Evolutionary conservation across 30 jellyfish, hydroid and myxozoan genomes (phyloP).

Genomic region (Turritopsis rubra): DNA sequence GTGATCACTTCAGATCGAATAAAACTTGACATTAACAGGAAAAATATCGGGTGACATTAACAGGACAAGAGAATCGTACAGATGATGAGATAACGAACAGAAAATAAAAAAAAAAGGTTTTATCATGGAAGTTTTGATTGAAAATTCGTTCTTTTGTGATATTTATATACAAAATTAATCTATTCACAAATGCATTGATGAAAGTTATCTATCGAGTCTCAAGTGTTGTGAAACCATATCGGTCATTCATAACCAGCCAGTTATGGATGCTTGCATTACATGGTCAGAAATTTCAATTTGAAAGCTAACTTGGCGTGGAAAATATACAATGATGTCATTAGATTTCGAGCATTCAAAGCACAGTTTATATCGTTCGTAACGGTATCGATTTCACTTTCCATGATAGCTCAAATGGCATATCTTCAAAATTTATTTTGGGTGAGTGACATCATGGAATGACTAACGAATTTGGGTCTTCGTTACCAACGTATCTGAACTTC

Average conservation of each 20-base stretch:
- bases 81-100: background rate
- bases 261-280: background rate
- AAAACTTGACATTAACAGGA: no score
- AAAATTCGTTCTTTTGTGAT: background rate
- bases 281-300: background rate
- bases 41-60: no score
- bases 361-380: background rate
- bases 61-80: no score
- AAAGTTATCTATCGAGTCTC: no score
- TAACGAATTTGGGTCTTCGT: conserved; percentile 41
- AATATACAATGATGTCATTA: background rate
- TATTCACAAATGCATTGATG: background rate
- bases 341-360: background rate
- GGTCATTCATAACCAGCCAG: background rate
- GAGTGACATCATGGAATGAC: conserved; percentile 28
- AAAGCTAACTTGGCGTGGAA: background rate
- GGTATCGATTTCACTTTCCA: background rate
- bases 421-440: background rate
- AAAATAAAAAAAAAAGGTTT: background rate
- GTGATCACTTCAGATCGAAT: no score
- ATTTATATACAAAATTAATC: background rate
- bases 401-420: background rate
- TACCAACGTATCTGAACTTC: conserved; percentile 30
- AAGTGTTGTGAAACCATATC: no score
- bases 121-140: background rate